phyloP scores from a whole-genome alignment of 2,797 vertebrate genomes.

The Chelon labrosus region DNA sequence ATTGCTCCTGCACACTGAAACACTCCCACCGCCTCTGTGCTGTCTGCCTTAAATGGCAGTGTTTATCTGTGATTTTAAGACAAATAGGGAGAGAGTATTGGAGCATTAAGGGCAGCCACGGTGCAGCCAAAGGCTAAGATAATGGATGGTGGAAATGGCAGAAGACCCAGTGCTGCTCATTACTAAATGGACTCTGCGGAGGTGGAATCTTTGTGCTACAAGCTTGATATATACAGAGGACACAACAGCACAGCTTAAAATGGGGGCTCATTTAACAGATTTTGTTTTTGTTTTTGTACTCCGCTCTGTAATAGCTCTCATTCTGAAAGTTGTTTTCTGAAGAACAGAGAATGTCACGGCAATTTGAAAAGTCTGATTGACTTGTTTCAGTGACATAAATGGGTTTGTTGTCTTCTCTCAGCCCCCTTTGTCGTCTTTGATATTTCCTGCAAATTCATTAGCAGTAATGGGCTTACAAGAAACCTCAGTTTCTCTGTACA shows the following conservation, averaged over 20 bases:
- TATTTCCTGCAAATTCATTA: constrained; percentile 51
- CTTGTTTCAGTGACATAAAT: constrained; percentile 44
- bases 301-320: constrained; percentile 20
- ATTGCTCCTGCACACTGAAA: constrained; percentile 2
- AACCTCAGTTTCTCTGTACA: background rate
- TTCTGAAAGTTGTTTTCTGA: constrained; percentile 40
- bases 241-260: constrained; percentile 45
- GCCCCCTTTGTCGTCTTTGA: constrained; percentile 28
- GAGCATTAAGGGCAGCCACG: constrained; percentile 76
- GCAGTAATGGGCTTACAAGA: constrained; percentile 14
- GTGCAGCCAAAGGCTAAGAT: constrained; percentile 68
- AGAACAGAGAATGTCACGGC: constrained; percentile 50
- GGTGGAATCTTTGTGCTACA: constrained; percentile 56
- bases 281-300: constrained; percentile 48
- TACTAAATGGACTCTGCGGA: constrained; percentile 79
- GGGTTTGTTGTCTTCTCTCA: constrained; percentile 28
- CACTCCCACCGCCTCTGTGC: constrained; percentile 31
- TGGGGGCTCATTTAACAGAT: constrained; percentile 55
- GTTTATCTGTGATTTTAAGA: constrained; percentile 81
- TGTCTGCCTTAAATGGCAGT: constrained; percentile 74
- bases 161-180: constrained; percentile 75
- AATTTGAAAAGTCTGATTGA: constrained; percentile 66
- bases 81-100: constrained; percentile 77
- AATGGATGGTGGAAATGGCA: constrained; percentile 79
- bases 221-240: constrained; percentile 40